These are phyloP conservation scores for Drosophila neutralis DNA, from an alignment of 2,888 invertebrate genomes.

Conservation along the genomic window DNA sequence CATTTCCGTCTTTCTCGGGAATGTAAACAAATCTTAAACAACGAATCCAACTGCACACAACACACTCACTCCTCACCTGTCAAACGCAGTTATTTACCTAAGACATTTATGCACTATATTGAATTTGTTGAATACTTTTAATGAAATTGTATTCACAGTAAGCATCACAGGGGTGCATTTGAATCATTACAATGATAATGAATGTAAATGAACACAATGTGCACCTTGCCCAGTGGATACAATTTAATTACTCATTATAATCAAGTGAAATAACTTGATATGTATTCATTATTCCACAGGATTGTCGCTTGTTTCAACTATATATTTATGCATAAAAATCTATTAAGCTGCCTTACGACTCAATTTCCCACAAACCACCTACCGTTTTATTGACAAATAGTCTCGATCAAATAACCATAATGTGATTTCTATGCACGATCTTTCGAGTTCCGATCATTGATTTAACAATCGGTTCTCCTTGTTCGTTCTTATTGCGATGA, in stretches of 20 bases:
- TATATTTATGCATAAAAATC: neutral
- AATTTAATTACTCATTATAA: constrained; percentile 27
- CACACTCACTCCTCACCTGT: neutral
- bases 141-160: constrained; percentile 13
- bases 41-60: constrained; percentile 26
- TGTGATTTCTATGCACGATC: neutral
- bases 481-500: neutral
- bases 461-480: neutral
- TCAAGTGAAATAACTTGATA: neutral
- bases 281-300: neutral
- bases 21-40: constrained; percentile 58
- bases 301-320: neutral
- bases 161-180: constrained; percentile 8
- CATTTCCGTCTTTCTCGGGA: constrained; percentile 71
- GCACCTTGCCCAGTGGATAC: constrained; percentile 16
- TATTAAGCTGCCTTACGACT: neutral
- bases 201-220: constrained; percentile 34
- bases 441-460: neutral
- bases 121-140: constrained; percentile 7
- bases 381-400: neutral
- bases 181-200: constrained; percentile 24
- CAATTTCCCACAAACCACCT: neutral
- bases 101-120: constrained; percentile 35
- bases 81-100: constrained; percentile 8
- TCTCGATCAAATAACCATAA: neutral